Conservation (phyloP, 2,113 vertebrate genomes). For the Prinia subflava region DNA sequence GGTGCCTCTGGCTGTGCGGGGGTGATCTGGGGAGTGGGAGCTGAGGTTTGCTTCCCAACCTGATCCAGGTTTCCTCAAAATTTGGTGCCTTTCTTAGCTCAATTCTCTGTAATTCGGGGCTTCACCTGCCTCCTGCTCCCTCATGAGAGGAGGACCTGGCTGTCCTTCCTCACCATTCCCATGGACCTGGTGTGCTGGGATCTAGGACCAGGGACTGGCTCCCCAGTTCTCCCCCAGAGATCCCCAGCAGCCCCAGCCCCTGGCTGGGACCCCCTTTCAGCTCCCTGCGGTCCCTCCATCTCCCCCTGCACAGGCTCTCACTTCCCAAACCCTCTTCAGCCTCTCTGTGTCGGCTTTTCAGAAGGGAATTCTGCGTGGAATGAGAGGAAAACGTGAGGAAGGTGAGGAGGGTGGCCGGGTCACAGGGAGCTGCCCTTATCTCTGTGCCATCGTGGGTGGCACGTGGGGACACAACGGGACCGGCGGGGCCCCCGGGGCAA, state of each 20-base stretch:
- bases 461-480: not conserved
- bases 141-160: not conserved
- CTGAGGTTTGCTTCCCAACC: not conserved
- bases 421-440: not conserved
- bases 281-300: not conserved
- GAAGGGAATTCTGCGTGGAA: not conserved
- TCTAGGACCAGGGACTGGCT: not conserved
- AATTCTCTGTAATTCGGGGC: not conserved
- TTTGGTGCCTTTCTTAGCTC: not conserved
- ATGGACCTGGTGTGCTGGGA: fast-evolving
- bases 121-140: not conserved
- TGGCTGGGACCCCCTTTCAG: not conserved
- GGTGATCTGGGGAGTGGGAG: not conserved
- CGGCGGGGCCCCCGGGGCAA: not conserved
- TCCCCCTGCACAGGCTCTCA: no score
- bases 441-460: not conserved
- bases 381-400: fast-evolving
- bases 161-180: not conserved
- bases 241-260: not conserved
- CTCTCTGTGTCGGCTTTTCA: fast-evolving
- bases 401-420: not conserved
- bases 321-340: not conserved
- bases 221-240: not conserved
- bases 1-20: not conserved
- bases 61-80: not conserved